Conservation (phyloP, 2,797 vertebrate genomes). For the Chelon auratus region DNA sequence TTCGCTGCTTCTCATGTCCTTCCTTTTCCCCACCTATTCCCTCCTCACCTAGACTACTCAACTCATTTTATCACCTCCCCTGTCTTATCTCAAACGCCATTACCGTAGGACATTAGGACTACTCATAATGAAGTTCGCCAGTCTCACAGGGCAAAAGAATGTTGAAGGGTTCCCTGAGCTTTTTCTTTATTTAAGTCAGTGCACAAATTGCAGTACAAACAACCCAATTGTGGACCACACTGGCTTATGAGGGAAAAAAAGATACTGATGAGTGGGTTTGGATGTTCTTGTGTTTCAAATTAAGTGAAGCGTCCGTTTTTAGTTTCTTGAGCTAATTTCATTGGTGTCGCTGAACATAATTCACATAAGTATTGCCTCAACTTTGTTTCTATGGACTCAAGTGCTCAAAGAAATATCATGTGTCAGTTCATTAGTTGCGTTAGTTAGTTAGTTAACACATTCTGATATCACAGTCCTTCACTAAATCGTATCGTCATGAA, state of each 20-base stretch:
- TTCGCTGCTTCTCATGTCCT: background rate
- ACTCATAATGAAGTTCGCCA: no score
- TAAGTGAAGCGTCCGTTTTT: background rate
- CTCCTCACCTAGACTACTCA: background rate
- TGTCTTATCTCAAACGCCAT: background rate
- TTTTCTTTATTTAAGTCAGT: background rate
- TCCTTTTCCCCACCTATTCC: background rate
- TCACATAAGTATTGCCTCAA: background rate
- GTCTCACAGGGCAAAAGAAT: no score
- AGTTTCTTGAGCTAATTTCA: background rate
- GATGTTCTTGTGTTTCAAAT: background rate
- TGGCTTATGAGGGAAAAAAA: constrained; percentile 6
- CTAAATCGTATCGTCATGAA: no score
- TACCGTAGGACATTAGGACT: no score
- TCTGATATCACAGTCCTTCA: no score
- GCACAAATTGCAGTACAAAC: background rate
- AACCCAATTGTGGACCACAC: background rate
- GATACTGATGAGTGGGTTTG: background rate
- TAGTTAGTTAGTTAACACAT: no score
- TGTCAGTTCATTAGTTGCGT: no score
- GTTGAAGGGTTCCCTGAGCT: background rate
- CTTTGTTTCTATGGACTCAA: background rate
- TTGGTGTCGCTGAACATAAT: background rate
- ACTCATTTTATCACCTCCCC: background rate
- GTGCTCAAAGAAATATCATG: no score